Evolutionary conservation across 1,140 invertebrate genomes (phyloP).

Genomic region (Scaptomyza hsui): DNA sequence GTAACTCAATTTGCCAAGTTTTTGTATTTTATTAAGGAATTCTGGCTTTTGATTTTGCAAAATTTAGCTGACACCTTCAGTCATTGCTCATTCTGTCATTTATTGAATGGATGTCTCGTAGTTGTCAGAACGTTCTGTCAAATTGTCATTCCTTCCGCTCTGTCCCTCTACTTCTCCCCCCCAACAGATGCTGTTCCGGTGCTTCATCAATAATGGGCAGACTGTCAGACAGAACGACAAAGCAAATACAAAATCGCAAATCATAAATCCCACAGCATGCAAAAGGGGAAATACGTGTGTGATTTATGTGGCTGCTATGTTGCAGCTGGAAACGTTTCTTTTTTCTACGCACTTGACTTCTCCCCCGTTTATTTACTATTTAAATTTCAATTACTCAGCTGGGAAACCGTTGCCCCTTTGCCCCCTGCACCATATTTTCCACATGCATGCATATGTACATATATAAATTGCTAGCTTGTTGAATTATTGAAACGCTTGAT

Average conservation of each 20-base stretch:
- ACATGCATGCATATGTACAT: too few species aligned
- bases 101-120: background rate
- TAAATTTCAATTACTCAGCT: constrained; percentile 73
- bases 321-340: constrained; percentile 1
- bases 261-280: constrained; percentile 13
- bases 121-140: constrained; percentile 38
- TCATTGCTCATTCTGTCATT: constrained; percentile 30
- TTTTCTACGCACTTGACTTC: background rate
- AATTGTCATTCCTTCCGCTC: constrained; percentile 12
- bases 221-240: constrained; percentile 15
- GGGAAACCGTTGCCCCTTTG: background rate
- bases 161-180: too few species aligned
- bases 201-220: constrained; percentile 31
- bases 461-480: constrained; percentile 39
- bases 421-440: background rate
- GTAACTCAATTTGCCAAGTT: constrained; percentile 49
- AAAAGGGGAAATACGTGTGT: background rate
- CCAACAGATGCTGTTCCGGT: constrained; percentile 1
- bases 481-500: constrained; percentile 75
- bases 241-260: constrained; percentile 55
- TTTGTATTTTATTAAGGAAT: constrained; percentile 27
- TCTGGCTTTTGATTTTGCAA: background rate
- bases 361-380: constrained; percentile 68
- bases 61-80: constrained; percentile 8
- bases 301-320: constrained; percentile 19